Evolutionary conservation across 2,888 invertebrate genomes (phyloP).

Genomic region (Amphipyra berbera): DNA sequence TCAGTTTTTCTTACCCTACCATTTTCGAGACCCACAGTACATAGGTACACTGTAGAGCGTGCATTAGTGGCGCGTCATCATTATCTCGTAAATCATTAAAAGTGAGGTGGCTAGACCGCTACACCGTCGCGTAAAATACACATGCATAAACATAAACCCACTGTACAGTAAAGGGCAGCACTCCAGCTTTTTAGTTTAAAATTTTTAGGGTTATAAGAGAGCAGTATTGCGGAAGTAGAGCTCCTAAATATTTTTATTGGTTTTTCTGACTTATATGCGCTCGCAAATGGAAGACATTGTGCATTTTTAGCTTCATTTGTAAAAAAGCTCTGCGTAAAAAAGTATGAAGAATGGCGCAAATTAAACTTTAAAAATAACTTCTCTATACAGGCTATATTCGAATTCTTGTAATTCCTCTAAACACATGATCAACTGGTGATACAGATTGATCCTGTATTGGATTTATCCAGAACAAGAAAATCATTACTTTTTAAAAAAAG

Average conservation of each 20-base stretch:
- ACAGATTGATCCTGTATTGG: too few species aligned
- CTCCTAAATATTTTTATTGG: background rate
- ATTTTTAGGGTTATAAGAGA: constrained; percentile 10
- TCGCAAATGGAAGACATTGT: too few species aligned
- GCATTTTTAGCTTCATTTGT: too few species aligned
- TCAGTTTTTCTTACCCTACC: too few species aligned
- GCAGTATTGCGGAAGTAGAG: background rate
- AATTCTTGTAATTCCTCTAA: too few species aligned
- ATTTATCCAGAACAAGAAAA: too few species aligned
- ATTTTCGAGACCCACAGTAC: background rate
- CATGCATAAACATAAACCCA: constrained; percentile 28
- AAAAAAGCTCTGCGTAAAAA: too few species aligned
- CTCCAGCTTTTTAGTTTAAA: constrained; percentile 5
- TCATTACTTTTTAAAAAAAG: too few species aligned
- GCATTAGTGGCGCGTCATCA: constrained; percentile 35
- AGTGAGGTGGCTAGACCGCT: constrained; percentile 18
- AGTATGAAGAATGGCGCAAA: too few species aligned
- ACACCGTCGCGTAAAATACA: background rate
- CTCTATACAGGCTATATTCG: too few species aligned
- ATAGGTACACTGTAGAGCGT: constrained; percentile 5
- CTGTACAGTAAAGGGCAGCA: background rate
- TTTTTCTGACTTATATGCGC: background rate
- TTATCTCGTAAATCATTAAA: constrained; percentile 48
- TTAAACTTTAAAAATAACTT: too few species aligned
- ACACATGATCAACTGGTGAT: too few species aligned